phyloP scores from a whole-genome alignment of 1,140 invertebrate species.

The Drosophila nasuta region DNA sequence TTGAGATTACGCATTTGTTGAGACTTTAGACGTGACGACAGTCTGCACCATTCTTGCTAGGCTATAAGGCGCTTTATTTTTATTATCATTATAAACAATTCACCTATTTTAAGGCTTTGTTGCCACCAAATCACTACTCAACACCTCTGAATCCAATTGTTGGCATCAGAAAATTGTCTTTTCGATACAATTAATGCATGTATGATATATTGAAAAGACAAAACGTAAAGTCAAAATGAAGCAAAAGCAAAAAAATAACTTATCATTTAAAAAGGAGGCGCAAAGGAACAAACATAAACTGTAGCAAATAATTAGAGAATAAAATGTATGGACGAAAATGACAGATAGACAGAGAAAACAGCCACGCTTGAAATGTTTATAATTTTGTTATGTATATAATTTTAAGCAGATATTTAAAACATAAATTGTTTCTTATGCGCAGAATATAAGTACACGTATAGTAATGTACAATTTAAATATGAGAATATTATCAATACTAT shows the following conservation, averaged over 20 bases:
- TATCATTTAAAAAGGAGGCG: conserved; percentile 29
- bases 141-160: conserved; percentile 4
- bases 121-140: conserved; percentile 20
- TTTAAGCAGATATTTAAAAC: conserved; percentile 76
- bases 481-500: conserved; percentile 68
- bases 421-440: conserved; percentile 71
- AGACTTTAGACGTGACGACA: conserved; percentile 20
- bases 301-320: conserved; percentile 73
- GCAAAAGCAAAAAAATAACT: conserved; percentile 35
- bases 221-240: conserved; percentile 19
- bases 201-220: conserved; percentile 2
- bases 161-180: conserved; percentile 1
- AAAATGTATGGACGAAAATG: conserved; percentile 63
- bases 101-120: conserved; percentile 24
- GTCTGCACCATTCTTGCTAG: conserved; percentile 46
- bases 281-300: conserved; percentile 54
- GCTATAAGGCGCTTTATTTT: conserved; percentile 29
- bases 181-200: conserved; percentile 16
- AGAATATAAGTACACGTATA: conserved; percentile 74
- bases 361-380: conserved; percentile 78
- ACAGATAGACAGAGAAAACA: conserved; percentile 58
- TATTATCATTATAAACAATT: conserved; percentile 29
- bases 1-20: conserved; percentile 54
- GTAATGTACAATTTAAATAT: conserved; percentile 77
- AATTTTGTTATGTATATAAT: conserved; percentile 83